Base-by-base conservation (phyloP, 1,140 invertebrate genomes). In the Megathymus violae region DNA sequence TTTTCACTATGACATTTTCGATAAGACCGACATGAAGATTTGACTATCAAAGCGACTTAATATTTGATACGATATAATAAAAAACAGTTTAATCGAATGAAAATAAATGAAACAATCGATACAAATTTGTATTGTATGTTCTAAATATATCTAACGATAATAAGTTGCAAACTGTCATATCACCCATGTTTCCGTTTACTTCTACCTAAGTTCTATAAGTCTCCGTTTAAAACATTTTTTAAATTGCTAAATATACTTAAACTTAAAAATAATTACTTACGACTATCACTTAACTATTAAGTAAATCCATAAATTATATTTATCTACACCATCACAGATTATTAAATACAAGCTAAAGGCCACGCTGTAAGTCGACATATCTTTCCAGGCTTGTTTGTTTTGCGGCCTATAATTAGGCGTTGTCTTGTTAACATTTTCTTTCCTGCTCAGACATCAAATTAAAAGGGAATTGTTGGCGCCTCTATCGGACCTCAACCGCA, bases 381-480 rank as follows among this genome's bases (percentile, higher is more conserved):
- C 67, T 69, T 78, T 76, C 56, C 70, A 67, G 73, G 65, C 79
- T 81, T 89, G 82, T 90, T 90, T 90, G 88, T 83, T 87, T 77
- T 85, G 72, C 61, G 58, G 43, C 73, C 73, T 88, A 80, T 90
- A 87, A 89, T 90, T 88, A 89, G 81, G 76, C 78, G 78, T 77
- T 70, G 65, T 78, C 83, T 89, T 86, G 85, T 89, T 88, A 89
- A 78, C 75, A 76, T 79, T 76, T 71, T 69, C 75, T 72, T 78
- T 83, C 76, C 71, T 85, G 85, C 71, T 77, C 85, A 83, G 78
- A 74, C 80, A 82, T 88, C 70, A 89, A 86, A 89, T 90, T 90
- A 90, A 89, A 87, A 82, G 82, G 77, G 82, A 82, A 86, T 83
- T 72, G 76, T 69, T 71, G 80, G 71, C 74, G 70, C 71, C 60